Percentiles rank a stretch among this genome's conserved stretches.
phyloP scores from a whole-genome alignment of 2,113 vertebrate species.

The Brachyhypopomus occidentalis region DNA sequence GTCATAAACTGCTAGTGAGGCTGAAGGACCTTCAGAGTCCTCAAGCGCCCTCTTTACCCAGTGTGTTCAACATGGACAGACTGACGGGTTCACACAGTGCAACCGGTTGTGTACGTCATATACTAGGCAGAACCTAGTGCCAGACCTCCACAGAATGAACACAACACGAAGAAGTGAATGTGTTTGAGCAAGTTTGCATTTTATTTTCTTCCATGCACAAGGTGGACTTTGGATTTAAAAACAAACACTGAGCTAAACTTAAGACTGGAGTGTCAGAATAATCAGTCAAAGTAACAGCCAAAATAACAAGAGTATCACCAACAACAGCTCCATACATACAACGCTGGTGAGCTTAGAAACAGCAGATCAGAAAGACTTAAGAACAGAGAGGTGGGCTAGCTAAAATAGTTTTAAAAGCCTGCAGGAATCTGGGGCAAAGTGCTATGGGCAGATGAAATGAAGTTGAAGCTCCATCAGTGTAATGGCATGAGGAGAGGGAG shows the following conservation, averaged over 20 bases:
- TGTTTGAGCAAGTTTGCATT: too few species aligned
- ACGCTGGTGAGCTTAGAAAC: too few species aligned
- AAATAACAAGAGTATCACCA: not conserved
- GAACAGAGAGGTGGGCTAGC: too few species aligned
- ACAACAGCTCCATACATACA: not conserved
- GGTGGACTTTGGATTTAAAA: not conserved
- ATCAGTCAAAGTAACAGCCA: not conserved
- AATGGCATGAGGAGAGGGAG: too few species aligned
- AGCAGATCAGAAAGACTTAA: too few species aligned
- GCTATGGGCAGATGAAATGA: too few species aligned
- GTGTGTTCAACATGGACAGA: not conserved
- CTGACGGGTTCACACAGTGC: not conserved
- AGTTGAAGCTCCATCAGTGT: too few species aligned
- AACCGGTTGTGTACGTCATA: not conserved
- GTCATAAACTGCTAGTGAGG: not conserved
- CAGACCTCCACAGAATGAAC: too few species aligned
- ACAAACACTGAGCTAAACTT: not conserved
- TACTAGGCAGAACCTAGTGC: too few species aligned
- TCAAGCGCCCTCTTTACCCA: not conserved
- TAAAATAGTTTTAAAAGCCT: too few species aligned
- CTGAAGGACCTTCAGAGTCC: not conserved
- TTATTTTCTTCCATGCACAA: too few species aligned
- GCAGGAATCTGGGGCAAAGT: too few species aligned
- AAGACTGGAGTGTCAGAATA: not conserved
- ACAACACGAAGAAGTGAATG: not conserved